phyloP scores from a whole-genome alignment of 2,797 vertebrate genomes.

The Tarsius wallacei region DNA sequence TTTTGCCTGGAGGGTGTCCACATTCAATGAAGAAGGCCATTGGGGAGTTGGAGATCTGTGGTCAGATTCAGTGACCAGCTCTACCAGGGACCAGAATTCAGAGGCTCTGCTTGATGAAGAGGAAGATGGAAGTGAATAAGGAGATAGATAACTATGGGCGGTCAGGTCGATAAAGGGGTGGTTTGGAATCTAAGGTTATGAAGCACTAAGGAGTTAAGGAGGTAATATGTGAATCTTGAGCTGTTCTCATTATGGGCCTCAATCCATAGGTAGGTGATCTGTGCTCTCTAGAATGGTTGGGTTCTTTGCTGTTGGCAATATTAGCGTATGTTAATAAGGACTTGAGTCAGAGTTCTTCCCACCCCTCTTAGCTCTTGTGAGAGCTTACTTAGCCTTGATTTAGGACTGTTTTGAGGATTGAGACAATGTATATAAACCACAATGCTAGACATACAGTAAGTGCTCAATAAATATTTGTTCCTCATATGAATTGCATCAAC shows the following conservation, averaged over 20 bases:
- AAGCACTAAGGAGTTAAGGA: not conserved
- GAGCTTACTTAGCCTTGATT: not conserved
- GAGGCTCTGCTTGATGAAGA: not conserved
- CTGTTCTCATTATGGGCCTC: not conserved
- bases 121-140: not conserved
- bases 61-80: not conserved
- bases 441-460: not conserved
- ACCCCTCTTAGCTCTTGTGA: not conserved
- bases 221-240: not conserved
- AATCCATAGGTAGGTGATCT: not conserved
- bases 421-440: not conserved
- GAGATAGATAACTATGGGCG: not conserved
- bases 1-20: not conserved
- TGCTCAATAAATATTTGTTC: not conserved
- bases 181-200: not conserved
- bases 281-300: not conserved
- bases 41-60: not conserved
- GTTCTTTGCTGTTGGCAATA: slow-evolving; percentile 20
- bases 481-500: slow-evolving; percentile 9
- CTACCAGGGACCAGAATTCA: not conserved
- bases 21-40: not conserved
- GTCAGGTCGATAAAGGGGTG: not conserved
- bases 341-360: not conserved
- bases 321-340: slow-evolving; percentile 12
- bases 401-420: slow-evolving; percentile 26